phyloP scores from a whole-genome alignment of 2,797 vertebrate species.

The Sternotherus odoratus region DNA sequence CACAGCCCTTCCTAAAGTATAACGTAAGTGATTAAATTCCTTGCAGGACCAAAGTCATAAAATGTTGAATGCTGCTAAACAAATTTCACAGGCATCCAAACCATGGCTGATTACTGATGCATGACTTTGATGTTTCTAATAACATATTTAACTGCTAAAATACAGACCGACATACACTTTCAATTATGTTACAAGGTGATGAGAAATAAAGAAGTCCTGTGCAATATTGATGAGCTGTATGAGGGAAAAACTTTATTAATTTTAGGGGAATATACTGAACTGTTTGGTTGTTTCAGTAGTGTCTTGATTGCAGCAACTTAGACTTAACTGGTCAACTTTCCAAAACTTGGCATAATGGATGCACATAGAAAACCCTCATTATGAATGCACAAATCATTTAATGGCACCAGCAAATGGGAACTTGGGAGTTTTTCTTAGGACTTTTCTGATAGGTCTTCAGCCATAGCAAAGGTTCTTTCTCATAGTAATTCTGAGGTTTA shows the following conservation, averaged over 20 bases:
- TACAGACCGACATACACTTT: background rate
- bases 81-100: slow-evolving; percentile 60
- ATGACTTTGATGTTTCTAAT: slow-evolving; percentile 34
- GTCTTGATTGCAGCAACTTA: background rate
- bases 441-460: background rate
- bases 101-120: slow-evolving; percentile 31
- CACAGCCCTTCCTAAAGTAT: background rate
- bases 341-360: fast-evolving
- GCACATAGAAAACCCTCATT: background rate
- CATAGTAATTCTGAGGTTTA: background rate
- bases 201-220: slow-evolving; percentile 7
- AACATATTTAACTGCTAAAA: background rate
- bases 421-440: fast-evolving
- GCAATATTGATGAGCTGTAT: background rate
- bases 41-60: background rate
- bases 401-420: background rate
- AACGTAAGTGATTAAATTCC: background rate
- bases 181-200: slow-evolving; percentile 11
- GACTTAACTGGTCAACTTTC: background rate
- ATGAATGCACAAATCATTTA: background rate
- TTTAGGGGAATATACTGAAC: background rate
- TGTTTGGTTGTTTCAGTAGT: background rate
- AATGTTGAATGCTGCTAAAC: slow-evolving; percentile 4
- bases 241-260: background rate
- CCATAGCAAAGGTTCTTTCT: background rate